phyloP scores from a whole-genome alignment of 1,140 invertebrate species.

The Trichoplusia ni region DNA sequence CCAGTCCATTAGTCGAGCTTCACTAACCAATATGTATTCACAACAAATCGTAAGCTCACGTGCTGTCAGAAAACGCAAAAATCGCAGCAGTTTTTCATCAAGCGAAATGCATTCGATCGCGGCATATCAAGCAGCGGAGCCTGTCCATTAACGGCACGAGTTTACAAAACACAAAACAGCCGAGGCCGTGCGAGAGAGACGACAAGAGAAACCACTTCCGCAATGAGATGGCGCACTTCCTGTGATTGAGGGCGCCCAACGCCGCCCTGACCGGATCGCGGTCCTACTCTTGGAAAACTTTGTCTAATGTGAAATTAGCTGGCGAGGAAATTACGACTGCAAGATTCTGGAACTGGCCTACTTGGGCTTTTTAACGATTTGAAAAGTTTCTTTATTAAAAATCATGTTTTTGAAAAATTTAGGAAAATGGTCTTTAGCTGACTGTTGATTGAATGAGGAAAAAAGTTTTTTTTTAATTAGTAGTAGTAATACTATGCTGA shows the following conservation, averaged over 20 bases:
- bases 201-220: conserved; percentile 81
- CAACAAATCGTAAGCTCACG: neutral
- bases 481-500: no score
- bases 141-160: conserved; percentile 67
- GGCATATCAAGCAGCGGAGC: conserved; percentile 64
- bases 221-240: conserved; percentile 82
- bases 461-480: no score
- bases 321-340: conserved; percentile 15
- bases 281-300: conserved; percentile 49
- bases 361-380: neutral
- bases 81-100: conserved; percentile 55
- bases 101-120: conserved; percentile 67
- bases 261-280: conserved; percentile 44
- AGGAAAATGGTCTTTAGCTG: no score
- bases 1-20: no score
- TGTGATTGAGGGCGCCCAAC: conserved; percentile 78
- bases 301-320: conserved; percentile 65
- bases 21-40: neutral
- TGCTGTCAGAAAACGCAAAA: neutral
- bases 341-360: neutral
- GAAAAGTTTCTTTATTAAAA: no score
- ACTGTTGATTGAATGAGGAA: no score
- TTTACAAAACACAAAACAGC: conserved; percentile 63
- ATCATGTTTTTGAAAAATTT: no score
- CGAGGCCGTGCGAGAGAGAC: conserved; percentile 60